Conservation (phyloP, 2,797 vertebrate species). For the Betta splendens region DNA sequence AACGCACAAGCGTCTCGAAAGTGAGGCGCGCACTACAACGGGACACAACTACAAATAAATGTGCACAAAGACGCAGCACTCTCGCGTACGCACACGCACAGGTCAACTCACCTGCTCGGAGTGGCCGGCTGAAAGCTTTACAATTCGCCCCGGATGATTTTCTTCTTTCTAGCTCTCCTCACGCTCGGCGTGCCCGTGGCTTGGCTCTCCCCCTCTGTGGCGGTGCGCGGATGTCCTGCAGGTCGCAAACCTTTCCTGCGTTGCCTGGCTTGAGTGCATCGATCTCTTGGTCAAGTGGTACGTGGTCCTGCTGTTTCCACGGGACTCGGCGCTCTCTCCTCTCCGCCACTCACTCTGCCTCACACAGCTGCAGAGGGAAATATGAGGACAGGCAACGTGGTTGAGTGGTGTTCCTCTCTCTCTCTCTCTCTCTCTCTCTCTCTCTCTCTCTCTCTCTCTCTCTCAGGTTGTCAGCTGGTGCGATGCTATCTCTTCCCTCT, state of each 20-base stretch:
- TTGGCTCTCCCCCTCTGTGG: constrained; percentile 31
- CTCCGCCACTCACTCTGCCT: constrained; percentile 65
- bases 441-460: constrained; percentile 22
- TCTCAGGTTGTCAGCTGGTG: background rate
- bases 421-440: constrained; percentile 33
- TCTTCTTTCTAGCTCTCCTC: constrained; percentile 34
- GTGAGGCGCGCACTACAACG: constrained; percentile 45
- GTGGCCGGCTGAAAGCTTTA: constrained; percentile 56
- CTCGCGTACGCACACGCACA: constrained; percentile 20
- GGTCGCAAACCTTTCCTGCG: constrained; percentile 58
- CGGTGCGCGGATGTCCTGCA: constrained; percentile 52
- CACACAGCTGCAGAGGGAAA: constrained; percentile 78
- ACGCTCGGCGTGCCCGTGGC: constrained; percentile 41
- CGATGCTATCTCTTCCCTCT: constrained; percentile 41
- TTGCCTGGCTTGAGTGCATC: constrained; percentile 59
- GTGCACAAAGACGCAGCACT: constrained; percentile 20
- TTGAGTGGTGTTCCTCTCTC: constrained; percentile 50
- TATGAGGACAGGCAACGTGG: constrained; percentile 72
- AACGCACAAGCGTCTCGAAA: constrained; percentile 30
- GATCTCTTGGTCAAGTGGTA: constrained; percentile 70
- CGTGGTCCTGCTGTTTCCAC: constrained; percentile 72
- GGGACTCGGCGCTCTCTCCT: constrained; percentile 65
- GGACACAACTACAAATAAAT: constrained; percentile 15
- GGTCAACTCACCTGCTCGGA: constrained; percentile 81
- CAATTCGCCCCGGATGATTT: constrained; percentile 52